Conservation (phyloP, 2,797 vertebrate genomes). For the Xenopus petersii region DNA sequence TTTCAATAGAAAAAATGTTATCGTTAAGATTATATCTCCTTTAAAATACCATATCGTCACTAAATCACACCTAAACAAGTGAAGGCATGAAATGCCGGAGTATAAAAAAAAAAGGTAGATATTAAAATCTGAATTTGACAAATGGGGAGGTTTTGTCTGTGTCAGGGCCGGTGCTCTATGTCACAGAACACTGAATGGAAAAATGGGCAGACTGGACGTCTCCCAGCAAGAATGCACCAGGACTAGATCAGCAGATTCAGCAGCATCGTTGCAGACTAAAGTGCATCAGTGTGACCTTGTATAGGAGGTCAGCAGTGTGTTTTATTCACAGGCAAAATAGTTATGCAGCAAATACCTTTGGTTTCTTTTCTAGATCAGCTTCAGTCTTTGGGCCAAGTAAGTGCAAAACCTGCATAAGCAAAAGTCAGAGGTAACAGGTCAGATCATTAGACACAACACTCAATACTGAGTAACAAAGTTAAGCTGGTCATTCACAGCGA, state of each 20-base stretch:
- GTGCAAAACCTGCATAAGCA: constrained; percentile 79
- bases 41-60: too few species aligned
- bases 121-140: too few species aligned
- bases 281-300: constrained; percentile 15
- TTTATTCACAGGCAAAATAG: not conserved
- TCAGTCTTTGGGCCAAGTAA: constrained; percentile 92
- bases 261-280: not conserved
- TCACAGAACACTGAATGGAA: too few species aligned
- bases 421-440: not conserved
- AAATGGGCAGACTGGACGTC: constrained; percentile 13
- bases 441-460: not conserved
- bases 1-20: too few species aligned
- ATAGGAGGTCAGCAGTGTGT: constrained; percentile 9
- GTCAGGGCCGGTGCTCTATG: too few species aligned
- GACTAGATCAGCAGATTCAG: constrained; percentile 1
- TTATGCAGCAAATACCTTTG: constrained; percentile 72
- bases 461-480: too few species aligned
- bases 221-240: constrained; percentile 8
- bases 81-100: too few species aligned
- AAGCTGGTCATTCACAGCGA: too few species aligned
- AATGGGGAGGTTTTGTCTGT: too few species aligned
- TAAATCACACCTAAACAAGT: too few species aligned
- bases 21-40: too few species aligned
- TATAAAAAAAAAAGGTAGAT: too few species aligned
- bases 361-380: constrained; percentile 90